Evolutionary conservation across 2,113 vertebrate genomes (phyloP).

Genomic region (Oreocharis arfaki): DNA sequence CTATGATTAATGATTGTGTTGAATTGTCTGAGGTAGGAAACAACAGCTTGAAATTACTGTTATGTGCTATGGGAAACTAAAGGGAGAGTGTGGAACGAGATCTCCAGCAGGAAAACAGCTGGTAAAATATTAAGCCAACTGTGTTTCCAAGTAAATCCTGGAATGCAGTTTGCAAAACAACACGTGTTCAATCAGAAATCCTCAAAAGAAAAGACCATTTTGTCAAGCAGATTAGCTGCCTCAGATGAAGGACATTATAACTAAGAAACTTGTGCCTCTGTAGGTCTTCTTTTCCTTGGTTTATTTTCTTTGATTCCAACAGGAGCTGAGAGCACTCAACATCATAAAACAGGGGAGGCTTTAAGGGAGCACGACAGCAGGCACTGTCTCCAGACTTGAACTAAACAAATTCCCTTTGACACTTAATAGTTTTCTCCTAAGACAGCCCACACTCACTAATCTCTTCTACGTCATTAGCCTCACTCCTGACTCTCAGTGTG

Average conservation of each 20-base stretch:
- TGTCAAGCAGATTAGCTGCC: background rate
- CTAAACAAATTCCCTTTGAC: background rate
- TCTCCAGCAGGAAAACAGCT: conserved; percentile 38
- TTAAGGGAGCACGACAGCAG: background rate
- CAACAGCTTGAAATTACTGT: conserved; percentile 11
- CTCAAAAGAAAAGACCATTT: conserved; percentile 35
- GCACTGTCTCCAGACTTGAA: background rate
- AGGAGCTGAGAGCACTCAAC: background rate
- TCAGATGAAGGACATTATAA: background rate
- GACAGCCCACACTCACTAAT: background rate
- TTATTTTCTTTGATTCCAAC: background rate
- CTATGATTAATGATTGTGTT: background rate
- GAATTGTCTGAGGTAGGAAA: conserved; percentile 23
- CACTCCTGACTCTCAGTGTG: background rate
- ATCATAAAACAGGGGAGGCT: background rate
- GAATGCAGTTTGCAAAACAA: conserved; percentile 49
- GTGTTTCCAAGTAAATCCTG: conserved; percentile 49
- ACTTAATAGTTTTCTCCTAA: background rate
- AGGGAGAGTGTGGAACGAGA: background rate
- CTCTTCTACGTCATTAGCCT: background rate
- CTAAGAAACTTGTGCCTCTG: background rate
- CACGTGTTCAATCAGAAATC: conserved; percentile 11
- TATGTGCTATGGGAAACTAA: background rate
- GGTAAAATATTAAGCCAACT: conserved; percentile 26
- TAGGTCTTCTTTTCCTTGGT: background rate